Evolutionary conservation across 2,888 invertebrate species (phyloP).

Genomic region (Galerucella calmariensis): DNA sequence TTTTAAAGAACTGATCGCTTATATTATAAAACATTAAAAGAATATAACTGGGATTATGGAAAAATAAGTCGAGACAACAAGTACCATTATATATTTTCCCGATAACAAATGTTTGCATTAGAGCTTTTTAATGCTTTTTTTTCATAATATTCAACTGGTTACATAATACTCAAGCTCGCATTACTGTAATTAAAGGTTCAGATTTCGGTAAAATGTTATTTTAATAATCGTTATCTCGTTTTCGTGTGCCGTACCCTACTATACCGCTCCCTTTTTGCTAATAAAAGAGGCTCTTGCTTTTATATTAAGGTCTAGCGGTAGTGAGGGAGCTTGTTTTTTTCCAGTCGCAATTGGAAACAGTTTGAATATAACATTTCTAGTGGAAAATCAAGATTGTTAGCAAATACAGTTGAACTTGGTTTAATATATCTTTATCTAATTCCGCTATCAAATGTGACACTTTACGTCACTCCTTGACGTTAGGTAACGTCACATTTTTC

Average conservation of each 20-base stretch:
- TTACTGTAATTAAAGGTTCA: slow-evolving; percentile 41
- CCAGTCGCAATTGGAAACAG: neutral
- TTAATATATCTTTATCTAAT: too few species aligned
- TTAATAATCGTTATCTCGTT: slow-evolving; percentile 45
- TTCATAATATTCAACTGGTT: slow-evolving; percentile 36
- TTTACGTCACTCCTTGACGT: too few species aligned
- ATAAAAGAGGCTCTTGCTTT: slow-evolving; percentile 42
- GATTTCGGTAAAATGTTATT: slow-evolving; percentile 43
- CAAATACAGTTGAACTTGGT: too few species aligned
- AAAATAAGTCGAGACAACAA: slow-evolving; percentile 11
- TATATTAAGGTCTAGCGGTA: slow-evolving; percentile 15
- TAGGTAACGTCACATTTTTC: too few species aligned
- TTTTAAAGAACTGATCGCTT: neutral
- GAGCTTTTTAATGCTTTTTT: slow-evolving; percentile 27
- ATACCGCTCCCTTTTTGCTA: slow-evolving; percentile 38
- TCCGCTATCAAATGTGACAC: too few species aligned
- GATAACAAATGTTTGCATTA: slow-evolving; percentile 26
- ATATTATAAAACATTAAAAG: neutral
- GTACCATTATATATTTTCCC: slow-evolving; percentile 7
- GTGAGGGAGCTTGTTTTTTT: neutral
- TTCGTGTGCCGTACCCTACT: slow-evolving; percentile 40
- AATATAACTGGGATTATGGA: slow-evolving; percentile 11
- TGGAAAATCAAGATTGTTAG: neutral
- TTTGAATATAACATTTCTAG: neutral
- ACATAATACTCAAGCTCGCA: slow-evolving; percentile 36